A percentile compares a stretch with the other conserved stretches of the same genome.
Conservation (phyloP, 2,888 invertebrate species). For the Ommatoiulus sabulosus region DNA sequence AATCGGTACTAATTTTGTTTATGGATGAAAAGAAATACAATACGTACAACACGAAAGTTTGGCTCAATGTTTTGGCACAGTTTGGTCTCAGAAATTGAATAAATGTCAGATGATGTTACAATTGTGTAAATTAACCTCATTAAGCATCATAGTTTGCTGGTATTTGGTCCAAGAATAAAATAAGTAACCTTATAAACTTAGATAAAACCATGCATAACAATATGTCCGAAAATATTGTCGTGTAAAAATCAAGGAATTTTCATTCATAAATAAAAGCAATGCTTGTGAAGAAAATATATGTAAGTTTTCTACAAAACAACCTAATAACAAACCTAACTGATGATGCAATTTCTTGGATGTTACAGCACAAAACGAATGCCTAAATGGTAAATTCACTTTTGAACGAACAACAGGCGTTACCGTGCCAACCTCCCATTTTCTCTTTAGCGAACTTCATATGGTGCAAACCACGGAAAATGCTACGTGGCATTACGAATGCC, state of each 20-base stretch:
- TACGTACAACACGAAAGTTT: too few species aligned
- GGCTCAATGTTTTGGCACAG: too few species aligned
- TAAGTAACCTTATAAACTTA: not conserved
- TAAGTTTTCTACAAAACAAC: not conserved
- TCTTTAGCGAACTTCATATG: conserved; percentile 45
- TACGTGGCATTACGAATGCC: conserved; percentile 49
- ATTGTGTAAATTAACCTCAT: too few species aligned
- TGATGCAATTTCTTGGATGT: not conserved
- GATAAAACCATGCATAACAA: too few species aligned
- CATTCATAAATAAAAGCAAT: not conserved
- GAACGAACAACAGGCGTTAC: conserved; percentile 51
- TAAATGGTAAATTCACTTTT: conserved; percentile 10
- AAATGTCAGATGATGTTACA: too few species aligned
- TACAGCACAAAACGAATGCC: conserved; percentile 39
- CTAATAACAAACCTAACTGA: not conserved
- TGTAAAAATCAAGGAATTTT: not conserved
- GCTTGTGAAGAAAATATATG: not conserved
- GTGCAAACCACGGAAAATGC: not conserved
- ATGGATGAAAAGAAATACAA: not conserved
- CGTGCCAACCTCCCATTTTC: conserved; percentile 13
- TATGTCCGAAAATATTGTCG: too few species aligned
- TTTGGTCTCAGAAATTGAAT: too few species aligned
- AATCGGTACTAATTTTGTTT: not conserved
- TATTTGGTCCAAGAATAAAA: too few species aligned
- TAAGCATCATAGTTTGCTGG: too few species aligned